Percentiles rank a stretch among this genome's conserved stretches.
phyloP scores from a whole-genome alignment of 2,113 vertebrate genomes.

The Megaleporinus macrocephalus region DNA sequence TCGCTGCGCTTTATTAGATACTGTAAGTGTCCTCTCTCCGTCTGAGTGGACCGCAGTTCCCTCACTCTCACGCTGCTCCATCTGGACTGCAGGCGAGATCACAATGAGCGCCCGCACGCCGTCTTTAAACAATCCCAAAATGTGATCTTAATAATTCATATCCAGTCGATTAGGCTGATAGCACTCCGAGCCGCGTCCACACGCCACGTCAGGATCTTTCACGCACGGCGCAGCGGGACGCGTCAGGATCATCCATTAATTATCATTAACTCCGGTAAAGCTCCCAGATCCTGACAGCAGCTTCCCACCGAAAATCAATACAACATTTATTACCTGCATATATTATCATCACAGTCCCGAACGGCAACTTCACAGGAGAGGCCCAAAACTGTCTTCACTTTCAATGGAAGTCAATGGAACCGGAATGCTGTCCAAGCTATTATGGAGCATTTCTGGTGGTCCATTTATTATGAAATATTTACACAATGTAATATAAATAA shows the following conservation, averaged over 20 bases:
- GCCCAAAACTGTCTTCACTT: no score
- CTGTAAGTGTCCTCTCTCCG: background rate
- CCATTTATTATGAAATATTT: no score
- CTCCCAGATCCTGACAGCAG: background rate
- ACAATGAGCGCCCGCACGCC: background rate
- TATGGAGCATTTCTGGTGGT: no score
- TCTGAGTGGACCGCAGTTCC: background rate
- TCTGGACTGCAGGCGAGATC: background rate
- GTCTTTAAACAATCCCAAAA: conserved; percentile 34
- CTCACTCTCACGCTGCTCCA: no score
- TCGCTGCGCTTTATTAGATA: background rate
- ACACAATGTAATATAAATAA: no score
- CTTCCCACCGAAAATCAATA: no score
- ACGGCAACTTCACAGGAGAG: no score
- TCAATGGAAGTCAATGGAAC: no score
- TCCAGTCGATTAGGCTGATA: conserved; percentile 46
- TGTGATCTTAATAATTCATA: conserved; percentile 51
- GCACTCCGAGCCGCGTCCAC: background rate
- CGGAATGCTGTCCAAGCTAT: no score
- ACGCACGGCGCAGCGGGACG: background rate
- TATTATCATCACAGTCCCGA: no score
- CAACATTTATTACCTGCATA: no score
- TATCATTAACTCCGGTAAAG: background rate
- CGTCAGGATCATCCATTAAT: background rate
- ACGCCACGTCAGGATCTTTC: background rate